Evolutionary conservation across 2,797 vertebrate species (phyloP).

Genomic region (Vireo griseus): DNA sequence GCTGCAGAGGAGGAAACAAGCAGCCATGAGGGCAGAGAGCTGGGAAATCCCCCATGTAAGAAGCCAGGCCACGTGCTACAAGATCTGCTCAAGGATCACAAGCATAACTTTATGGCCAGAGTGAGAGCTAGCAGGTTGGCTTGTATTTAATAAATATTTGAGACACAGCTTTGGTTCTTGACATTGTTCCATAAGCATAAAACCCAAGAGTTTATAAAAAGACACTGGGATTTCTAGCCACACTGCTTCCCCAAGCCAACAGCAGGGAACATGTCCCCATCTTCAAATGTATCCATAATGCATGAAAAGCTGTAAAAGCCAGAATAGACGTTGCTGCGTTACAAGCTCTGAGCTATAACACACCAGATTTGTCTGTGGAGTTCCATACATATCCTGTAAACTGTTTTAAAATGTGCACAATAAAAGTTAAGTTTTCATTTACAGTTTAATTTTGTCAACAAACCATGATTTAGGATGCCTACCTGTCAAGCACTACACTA

Average conservation of each 20-base stretch:
- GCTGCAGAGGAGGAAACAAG: background rate
- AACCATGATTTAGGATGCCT: conserved; percentile 38
- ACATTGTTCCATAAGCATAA: background rate
- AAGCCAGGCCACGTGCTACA: background rate
- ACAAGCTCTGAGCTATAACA: background rate
- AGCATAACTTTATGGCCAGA: background rate
- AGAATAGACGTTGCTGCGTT: background rate
- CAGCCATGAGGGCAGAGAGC: background rate
- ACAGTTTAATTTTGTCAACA: conserved; percentile 44
- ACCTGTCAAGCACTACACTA: background rate
- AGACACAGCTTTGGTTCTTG: background rate
- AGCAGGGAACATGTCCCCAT: background rate
- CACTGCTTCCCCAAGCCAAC: background rate
- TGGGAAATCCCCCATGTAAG: background rate
- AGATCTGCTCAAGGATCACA: background rate
- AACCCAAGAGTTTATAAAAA: background rate
- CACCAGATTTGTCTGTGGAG: background rate
- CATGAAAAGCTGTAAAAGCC: background rate
- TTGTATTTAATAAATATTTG: background rate
- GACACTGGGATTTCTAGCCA: background rate
- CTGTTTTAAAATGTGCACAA: background rate
- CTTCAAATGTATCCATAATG: background rate
- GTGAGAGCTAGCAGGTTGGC: background rate
- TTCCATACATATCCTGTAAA: background rate
- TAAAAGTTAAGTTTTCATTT: conserved; percentile 50